These are phyloP conservation scores for Nymphalis c-album DNA, from an alignment of 2,888 invertebrate species.

Conservation along the genomic window DNA sequence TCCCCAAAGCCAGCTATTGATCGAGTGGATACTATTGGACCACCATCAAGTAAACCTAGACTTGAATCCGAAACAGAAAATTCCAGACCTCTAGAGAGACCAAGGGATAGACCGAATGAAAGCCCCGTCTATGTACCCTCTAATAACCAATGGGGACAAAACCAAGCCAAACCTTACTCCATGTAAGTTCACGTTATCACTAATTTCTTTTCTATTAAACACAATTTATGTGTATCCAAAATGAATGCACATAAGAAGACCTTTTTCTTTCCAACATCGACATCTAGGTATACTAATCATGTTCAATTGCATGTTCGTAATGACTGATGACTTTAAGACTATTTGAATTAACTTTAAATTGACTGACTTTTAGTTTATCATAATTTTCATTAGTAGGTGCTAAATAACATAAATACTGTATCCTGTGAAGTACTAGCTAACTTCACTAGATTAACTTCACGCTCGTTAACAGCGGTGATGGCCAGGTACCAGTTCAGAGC, in stretches of 20 bases:
- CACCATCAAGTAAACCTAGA: conserved; percentile 14
- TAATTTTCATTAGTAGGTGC: no score
- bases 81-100: conserved; percentile 21
- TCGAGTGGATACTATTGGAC: conserved; percentile 43
- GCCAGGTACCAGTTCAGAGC: conserved; percentile 43
- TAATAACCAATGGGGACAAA: conserved; percentile 47
- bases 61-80: conserved; percentile 27
- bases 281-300: neutral
- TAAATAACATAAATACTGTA: neutral
- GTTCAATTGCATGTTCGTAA: neutral
- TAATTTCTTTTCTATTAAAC: neutral
- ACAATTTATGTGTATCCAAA: neutral
- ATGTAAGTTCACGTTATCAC: conserved; percentile 61
- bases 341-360: no score
- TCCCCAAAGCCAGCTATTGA: conserved; percentile 55
- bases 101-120: conserved; percentile 19
- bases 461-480: conserved; percentile 50
- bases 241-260: neutral
- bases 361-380: no score
- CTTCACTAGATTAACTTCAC: conserved; percentile 27
- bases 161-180: conserved; percentile 55
- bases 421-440: conserved; percentile 28
- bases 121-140: conserved; percentile 64
- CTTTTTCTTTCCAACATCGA: neutral
- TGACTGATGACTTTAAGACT: neutral